These are phyloP conservation scores for Macroramphosus scolopax DNA, from an alignment of 2,797 vertebrate species.

Conservation along the genomic window DNA sequence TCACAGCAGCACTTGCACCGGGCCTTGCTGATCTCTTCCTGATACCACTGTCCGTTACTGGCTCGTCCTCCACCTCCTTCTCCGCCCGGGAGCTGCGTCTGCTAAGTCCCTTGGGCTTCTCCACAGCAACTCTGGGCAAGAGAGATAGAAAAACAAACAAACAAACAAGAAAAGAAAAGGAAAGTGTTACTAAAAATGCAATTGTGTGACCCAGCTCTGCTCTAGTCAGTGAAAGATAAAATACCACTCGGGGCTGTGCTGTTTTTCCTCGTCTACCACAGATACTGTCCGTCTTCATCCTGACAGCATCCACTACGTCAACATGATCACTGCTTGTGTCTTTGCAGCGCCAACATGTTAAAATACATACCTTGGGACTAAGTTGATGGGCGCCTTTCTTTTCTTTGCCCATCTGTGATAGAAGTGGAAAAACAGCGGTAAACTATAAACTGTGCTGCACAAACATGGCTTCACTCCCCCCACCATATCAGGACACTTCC, in stretches of 20 bases:
- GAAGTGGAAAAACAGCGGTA: conserved; percentile 87
- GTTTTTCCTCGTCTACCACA: conserved; percentile 87
- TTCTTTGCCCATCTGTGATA: conserved; percentile 90
- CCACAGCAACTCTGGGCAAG: conserved; percentile 85
- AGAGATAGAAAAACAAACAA: conserved; percentile 55
- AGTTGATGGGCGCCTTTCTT: conserved; percentile 87
- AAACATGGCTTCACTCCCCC: conserved; percentile 64
- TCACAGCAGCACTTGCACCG: conserved; percentile 74
- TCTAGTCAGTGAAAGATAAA: conserved; percentile 64
- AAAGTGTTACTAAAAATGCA: conserved; percentile 42
- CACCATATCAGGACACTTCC: conserved; percentile 51
- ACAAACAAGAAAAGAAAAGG: conserved; percentile 34
- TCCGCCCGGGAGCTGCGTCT: conserved; percentile 94
- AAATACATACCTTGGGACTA: conserved; percentile 86
- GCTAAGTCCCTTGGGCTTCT: conserved; percentile 93
- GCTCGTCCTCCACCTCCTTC: conserved; percentile 87
- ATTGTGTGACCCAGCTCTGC: conserved; percentile 38
- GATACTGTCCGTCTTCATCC: conserved; percentile 78
- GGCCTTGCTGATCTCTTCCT: conserved; percentile 92
- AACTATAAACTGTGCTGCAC: conserved; percentile 79
- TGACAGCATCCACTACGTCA: conserved; percentile 67
- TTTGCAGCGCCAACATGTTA: conserved; percentile 73
- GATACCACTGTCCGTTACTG: conserved; percentile 86
- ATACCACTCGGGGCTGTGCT: conserved; percentile 72
- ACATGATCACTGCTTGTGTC: conserved; percentile 71